phyloP scores from a whole-genome alignment of 2,113 vertebrate species.

The Neopipo cinnamomea region DNA sequence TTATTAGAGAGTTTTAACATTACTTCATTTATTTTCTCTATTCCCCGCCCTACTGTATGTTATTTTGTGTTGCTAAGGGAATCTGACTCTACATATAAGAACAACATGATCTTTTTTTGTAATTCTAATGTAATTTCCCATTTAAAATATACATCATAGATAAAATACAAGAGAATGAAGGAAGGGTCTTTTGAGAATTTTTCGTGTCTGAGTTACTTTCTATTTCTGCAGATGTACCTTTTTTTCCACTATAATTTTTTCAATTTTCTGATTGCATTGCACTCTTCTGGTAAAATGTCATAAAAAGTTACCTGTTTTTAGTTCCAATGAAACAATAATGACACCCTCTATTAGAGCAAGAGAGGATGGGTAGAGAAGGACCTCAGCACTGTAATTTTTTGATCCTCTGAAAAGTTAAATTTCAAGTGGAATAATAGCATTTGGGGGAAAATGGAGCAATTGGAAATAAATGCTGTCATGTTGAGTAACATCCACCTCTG shows the following conservation, averaged over 20 bases:
- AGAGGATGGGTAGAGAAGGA: background rate
- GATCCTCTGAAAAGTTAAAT: background rate
- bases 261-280: background rate
- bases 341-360: background rate
- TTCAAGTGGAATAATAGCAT: background rate
- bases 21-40: background rate
- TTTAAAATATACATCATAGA: background rate
- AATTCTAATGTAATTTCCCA: background rate
- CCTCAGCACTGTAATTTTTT: background rate
- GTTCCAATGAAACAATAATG: background rate
- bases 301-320: background rate
- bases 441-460: background rate
- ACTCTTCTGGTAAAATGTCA: background rate
- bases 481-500: background rate
- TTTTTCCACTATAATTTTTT: background rate
- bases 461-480: constrained; percentile 2
- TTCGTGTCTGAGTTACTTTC: background rate
- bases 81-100: background rate
- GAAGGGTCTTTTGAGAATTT: background rate
- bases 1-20: background rate
- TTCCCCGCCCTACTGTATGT: background rate
- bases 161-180: background rate
- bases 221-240: background rate
- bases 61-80: background rate
- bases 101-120: background rate